A percentile compares a stretch with the other conserved stretches of the same genome.
Conservation (phyloP, 1,140 invertebrate genomes). For the Pachyrhynchus sulphureomaculatus region DNA sequence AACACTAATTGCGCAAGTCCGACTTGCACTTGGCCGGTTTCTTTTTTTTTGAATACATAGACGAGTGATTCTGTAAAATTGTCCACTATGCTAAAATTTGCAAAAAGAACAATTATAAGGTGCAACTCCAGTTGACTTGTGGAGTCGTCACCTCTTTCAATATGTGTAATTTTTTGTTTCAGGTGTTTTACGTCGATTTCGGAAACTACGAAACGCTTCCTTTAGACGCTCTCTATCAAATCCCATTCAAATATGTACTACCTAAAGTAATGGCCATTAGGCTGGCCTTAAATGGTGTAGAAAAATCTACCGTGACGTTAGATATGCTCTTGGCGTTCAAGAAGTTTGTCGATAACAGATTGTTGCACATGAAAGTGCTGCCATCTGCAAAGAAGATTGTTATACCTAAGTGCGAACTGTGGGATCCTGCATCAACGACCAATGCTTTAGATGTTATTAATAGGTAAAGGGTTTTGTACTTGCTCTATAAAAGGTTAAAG, state of each 20-base stretch:
- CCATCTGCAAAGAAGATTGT: slow-evolving; percentile 65
- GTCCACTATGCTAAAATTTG: too few relatives aligned
- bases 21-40: too few relatives aligned
- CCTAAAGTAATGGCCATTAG: slow-evolving; percentile 71
- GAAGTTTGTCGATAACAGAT: slow-evolving; percentile 61
- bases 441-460: slow-evolving; percentile 47
- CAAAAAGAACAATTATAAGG: too few relatives aligned
- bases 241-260: slow-evolving; percentile 67
- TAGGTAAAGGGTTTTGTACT: neutral
- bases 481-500: neutral
- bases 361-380: slow-evolving; percentile 63
- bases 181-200: slow-evolving; percentile 77
- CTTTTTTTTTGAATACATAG: too few relatives aligned
- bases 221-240: slow-evolving; percentile 68
- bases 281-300: slow-evolving; percentile 68
- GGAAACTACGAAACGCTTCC: slow-evolving; percentile 71
- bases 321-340: slow-evolving; percentile 71
- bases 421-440: slow-evolving; percentile 54
- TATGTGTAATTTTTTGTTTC: slow-evolving; percentile 49
- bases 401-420: slow-evolving; percentile 71
- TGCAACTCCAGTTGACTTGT: too few relatives aligned
- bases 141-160: too few relatives aligned
- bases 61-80: too few relatives aligned
- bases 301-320: slow-evolving; percentile 63
- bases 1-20: too few relatives aligned